Evolutionary conservation across 2,797 vertebrate genomes (phyloP), one percentile per base, ranked within the genome.

Genomic region (Danionella dracula): DNA sequence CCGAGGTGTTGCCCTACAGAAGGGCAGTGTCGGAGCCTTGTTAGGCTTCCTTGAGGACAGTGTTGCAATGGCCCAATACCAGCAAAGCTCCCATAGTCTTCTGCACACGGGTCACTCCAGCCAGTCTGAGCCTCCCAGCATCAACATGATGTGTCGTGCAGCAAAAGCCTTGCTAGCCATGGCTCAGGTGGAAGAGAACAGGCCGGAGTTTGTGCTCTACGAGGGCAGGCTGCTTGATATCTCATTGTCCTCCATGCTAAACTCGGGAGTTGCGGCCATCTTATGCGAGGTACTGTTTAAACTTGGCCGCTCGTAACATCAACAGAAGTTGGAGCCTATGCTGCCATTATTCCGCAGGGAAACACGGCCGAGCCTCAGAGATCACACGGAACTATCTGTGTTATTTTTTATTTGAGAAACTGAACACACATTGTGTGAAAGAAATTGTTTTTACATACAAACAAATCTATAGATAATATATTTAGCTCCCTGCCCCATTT

Each of bases 111-210:
- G 85, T 35, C 95, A 95, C 44, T 86, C 89, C 56, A 88, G 90
- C 0, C 91, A 91, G 58, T 87, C 93, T 75, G 96, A 99, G 78
- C 94, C 93, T 0, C 95, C 96, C 4, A 99, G 95, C 69, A 84
- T 93, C 83, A 96, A 95, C 91, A 99, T 98, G 97, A 94, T 99
- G 96, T 98, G 96, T 87, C 88, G 96, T 83, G 97, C 97, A 19
- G 96, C 94, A 78, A 98, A 95, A 90, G 95, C 93, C 61, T 90
- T 99, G 83, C 81, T 98, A 86, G 96, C 96, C 68, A 95, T 99
- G 92, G 93, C 96, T 27, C 90, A 92, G 79, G 93, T 97, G 86
- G 92, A 93, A 73, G 96, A 98, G 80, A 99, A 98, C 90, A 94
- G 92, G 83, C 89, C 88, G 0, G 94, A 98, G 78, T 99, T 99